These are phyloP conservation scores for Anabacerthia variegaticeps DNA, from an alignment of 2,797 vertebrate species.

Conservation along the genomic window DNA sequence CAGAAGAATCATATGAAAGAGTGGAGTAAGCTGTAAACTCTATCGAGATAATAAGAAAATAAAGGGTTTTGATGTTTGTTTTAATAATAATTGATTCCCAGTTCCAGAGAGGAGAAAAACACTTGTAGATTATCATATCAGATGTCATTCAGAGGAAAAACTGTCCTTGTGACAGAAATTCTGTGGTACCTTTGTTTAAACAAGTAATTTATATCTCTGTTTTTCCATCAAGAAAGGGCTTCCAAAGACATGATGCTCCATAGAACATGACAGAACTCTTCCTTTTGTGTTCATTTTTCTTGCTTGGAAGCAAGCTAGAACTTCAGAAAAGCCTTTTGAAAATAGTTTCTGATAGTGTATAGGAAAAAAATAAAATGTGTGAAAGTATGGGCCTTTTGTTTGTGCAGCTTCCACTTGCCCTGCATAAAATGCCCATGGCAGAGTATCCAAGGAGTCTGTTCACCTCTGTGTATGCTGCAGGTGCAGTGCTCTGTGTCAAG, in stretches of 20 bases:
- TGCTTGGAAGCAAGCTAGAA: neutral
- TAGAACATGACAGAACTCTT: neutral
- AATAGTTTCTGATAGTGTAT: neutral
- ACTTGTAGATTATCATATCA: neutral
- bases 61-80: neutral
- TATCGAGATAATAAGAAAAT: neutral
- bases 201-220: neutral
- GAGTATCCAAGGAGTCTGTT: neutral
- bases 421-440: accelerated
- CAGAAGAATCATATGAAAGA: neutral
- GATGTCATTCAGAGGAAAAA: neutral
- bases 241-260: neutral
- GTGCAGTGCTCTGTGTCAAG: neutral
- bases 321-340: neutral
- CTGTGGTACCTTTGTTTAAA: neutral
- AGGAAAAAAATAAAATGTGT: neutral
- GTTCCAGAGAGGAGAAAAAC: neutral
- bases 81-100: neutral
- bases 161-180: neutral
- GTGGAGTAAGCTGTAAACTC: neutral
- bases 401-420: neutral
- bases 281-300: neutral
- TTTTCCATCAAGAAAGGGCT: neutral
- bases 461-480: neutral
- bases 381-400: neutral